Evolutionary conservation across 2,797 vertebrate species (phyloP).

Genomic region (Erpetoichthys calabaricus): DNA sequence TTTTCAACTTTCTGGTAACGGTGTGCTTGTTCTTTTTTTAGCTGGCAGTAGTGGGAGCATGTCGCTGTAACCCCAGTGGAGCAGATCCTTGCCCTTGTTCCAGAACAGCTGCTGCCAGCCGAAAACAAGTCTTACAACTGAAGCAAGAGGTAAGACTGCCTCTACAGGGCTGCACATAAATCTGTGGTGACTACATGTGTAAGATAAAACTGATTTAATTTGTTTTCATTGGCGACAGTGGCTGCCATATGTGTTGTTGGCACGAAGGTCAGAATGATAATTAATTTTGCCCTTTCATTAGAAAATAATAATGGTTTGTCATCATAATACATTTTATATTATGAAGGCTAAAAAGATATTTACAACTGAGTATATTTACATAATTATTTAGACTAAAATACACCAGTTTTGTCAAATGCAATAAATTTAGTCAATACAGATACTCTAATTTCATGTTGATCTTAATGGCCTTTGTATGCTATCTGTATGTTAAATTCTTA

Average conservation of each 20-base stretch:
- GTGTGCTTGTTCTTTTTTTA: slow-evolving; percentile 29
- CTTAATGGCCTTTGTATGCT: no score
- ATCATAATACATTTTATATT: neutral
- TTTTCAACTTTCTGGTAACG: no score
- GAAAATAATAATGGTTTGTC: no score
- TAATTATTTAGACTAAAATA: neutral
- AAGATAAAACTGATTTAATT: neutral
- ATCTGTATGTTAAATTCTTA: no score
- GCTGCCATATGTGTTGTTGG: no score
- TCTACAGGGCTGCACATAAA: neutral
- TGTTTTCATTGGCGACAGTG: no score
- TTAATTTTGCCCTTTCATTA: no score
- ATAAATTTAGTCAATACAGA: slow-evolving; percentile 16
- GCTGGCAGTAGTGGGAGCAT: slow-evolving; percentile 70
- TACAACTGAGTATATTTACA: neutral
- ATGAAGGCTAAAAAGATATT: no score
- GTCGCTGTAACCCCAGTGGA: slow-evolving; percentile 40
- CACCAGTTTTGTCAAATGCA: slow-evolving; percentile 8
- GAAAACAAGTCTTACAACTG: slow-evolving; percentile 63
- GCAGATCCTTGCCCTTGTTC: slow-evolving; percentile 64
- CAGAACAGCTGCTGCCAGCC: slow-evolving; percentile 53
- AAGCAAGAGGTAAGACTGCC: slow-evolving; percentile 53
- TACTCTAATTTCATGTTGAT: no score
- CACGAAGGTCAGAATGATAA: no score
- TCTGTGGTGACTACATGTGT: neutral